A percentile compares a stretch with the other conserved stretches of the same genome.
phyloP scores from a whole-genome alignment of 2,113 vertebrate genomes.

The Calyptomena viridis region DNA sequence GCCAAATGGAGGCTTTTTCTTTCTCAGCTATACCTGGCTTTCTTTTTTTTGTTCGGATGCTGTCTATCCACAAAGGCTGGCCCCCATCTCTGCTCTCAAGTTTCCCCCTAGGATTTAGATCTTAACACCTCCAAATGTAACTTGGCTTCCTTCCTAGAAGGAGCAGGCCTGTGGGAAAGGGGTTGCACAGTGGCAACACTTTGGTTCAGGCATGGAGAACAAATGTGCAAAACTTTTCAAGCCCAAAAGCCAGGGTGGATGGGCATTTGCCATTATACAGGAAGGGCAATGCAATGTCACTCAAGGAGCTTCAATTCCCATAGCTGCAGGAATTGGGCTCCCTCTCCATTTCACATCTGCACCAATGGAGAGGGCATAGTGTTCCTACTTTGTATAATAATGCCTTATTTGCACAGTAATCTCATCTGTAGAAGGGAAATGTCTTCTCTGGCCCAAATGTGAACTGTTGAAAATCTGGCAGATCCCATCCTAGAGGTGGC shows the following conservation, averaged over 20 bases:
- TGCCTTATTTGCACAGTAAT: conserved; percentile 10
- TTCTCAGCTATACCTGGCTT: not conserved
- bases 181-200: not conserved
- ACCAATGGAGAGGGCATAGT: not conserved
- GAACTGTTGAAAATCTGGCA: conserved; percentile 9
- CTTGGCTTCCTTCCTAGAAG: conserved; percentile 35
- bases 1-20: not conserved
- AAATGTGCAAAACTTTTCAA: not conserved
- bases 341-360: not conserved
- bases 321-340: not conserved
- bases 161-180: not conserved
- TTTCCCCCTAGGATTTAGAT: conserved; percentile 32
- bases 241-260: not conserved
- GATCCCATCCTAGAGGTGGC: conserved; percentile 4
- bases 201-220: not conserved
- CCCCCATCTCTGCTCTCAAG: not conserved
- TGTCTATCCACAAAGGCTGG: not conserved
- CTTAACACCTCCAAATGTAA: conserved; percentile 18
- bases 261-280: not conserved
- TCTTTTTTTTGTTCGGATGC: not conserved
- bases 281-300: not conserved
- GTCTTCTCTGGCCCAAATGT: not conserved
- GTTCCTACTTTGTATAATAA: not conserved
- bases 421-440: conserved; percentile 3
- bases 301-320: not conserved